Percentiles rank a stretch among this genome's conserved stretches.
These are phyloP conservation scores for Cephalopholis sonnerati DNA, from an alignment of 2,113 vertebrate species.

Conservation along the genomic window DNA sequence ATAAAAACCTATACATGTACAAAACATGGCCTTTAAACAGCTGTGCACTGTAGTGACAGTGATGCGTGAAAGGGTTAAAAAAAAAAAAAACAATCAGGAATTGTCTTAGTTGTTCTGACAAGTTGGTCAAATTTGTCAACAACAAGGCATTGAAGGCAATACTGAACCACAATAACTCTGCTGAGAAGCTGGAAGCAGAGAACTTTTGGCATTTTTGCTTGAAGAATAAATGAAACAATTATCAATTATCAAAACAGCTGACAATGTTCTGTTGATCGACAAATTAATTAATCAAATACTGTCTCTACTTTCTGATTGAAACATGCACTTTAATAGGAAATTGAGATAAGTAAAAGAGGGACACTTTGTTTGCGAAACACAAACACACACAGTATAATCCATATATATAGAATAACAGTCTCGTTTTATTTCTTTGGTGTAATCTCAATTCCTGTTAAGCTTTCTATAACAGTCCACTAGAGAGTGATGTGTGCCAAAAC, in stretches of 20 bases:
- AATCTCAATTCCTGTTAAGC: not conserved
- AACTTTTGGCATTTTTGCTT: not conserved
- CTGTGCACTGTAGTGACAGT: no score
- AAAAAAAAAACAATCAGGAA: no score
- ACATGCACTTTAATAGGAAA: no score
- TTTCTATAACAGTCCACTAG: conserved; percentile 40
- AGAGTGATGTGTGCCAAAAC: conserved; percentile 29
- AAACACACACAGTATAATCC: not conserved
- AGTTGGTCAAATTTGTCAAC: no score
- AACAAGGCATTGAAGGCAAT: no score
- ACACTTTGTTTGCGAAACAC: not conserved
- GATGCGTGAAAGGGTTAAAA: no score
- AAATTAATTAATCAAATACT: not conserved
- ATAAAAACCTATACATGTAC: no score
- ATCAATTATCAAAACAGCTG: not conserved
- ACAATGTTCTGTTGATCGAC: not conserved
- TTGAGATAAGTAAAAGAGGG: not conserved
- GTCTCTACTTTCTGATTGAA: not conserved
- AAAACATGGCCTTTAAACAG: no score
- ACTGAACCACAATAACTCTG: no score
- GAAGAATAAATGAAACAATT: not conserved
- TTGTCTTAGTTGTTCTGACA: no score
- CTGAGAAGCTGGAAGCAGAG: not conserved
- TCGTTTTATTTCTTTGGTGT: no score
- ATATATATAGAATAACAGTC: no score